A percentile compares a stretch with the other conserved stretches of the same genome.
phyloP scores from a whole-genome alignment of 2,113 vertebrate genomes.

The Hyla sarda region DNA sequence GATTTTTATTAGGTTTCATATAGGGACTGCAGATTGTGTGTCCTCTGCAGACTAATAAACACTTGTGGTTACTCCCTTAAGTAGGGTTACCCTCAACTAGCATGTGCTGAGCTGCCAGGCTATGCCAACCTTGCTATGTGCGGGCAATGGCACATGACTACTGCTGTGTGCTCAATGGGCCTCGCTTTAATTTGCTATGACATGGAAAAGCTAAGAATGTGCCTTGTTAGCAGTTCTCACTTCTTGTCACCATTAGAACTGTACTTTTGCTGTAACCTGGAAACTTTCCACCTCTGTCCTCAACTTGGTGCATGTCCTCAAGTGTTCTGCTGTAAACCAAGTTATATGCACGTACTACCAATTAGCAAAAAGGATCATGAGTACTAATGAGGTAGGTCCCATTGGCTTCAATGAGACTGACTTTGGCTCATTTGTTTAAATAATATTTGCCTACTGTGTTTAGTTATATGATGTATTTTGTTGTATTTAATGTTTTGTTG shows the following conservation, averaged over 20 bases:
- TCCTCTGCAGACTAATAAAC: conserved; percentile 13
- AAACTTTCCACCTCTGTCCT: neutral
- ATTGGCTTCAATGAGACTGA: no score
- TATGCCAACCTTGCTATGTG: neutral
- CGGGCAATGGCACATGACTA: neutral
- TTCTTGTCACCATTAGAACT: neutral
- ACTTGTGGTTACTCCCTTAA: neutral
- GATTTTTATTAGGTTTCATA: conserved; percentile 27
- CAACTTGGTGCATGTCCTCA: neutral
- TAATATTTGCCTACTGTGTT: no score
- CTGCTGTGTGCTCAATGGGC: neutral
- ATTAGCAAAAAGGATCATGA: no score
- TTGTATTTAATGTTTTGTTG: no score
- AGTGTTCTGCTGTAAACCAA: no score
- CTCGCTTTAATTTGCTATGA: neutral
- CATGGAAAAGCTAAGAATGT: conserved; percentile 2
- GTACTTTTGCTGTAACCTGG: neutral
- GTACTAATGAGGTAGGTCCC: no score
- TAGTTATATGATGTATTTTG: no score
- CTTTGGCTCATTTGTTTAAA: no score
- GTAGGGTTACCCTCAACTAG: neutral
- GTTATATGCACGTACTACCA: neutral
- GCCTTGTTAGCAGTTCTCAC: conserved; percentile 9
- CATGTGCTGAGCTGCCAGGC: neutral
- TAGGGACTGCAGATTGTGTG: neutral